Percentiles rank a stretch among this genome's conserved stretches.
Conservation (phyloP, 1,140 invertebrate species). For the Danaus melanippus region DNA sequence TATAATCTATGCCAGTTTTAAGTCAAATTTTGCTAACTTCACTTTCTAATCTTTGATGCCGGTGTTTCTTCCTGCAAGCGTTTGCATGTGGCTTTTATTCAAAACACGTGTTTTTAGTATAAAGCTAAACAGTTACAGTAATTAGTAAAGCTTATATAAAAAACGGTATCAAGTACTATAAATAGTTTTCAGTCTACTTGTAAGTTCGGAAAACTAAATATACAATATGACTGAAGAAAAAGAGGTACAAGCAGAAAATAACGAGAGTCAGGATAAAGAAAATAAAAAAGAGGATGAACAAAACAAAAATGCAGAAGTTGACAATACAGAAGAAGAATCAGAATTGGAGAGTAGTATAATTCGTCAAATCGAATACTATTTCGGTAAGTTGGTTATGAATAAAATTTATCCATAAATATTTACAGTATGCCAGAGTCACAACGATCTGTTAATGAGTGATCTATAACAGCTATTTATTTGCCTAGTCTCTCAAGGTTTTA, state of each 20-base stretch:
- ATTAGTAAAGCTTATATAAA: too few relatives aligned
- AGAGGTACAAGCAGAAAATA: conserved; percentile 30
- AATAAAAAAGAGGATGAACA: conserved; percentile 19
- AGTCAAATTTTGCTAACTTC: too few relatives aligned
- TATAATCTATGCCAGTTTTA: too few relatives aligned
- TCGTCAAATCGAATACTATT: conserved; percentile 79
- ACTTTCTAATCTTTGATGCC: too few relatives aligned
- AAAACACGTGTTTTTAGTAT: conserved; percentile 13
- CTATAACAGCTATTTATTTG: too few relatives aligned
- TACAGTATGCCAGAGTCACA: too few relatives aligned
- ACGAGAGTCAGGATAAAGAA: conserved; percentile 33
- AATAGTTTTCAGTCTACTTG: too few relatives aligned
- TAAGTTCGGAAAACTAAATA: not conserved
- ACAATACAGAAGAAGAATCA: conserved; percentile 28
- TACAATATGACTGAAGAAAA: conserved; percentile 58
- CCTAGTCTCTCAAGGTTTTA: too few relatives aligned
- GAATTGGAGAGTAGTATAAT: conserved; percentile 75
- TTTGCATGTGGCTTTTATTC: conserved; percentile 11
- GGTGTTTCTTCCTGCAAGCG: conserved; percentile 1
- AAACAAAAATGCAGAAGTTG: conserved; percentile 17
- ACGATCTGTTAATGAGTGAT: too few relatives aligned
- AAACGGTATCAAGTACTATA: too few relatives aligned
- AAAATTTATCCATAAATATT: conserved; percentile 3
- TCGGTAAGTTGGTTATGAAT: conserved; percentile 48
- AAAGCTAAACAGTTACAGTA: too few relatives aligned